These are phyloP conservation scores for Endotricha flammealis DNA, from an alignment of 2,888 invertebrate species.

Conservation along the genomic window DNA sequence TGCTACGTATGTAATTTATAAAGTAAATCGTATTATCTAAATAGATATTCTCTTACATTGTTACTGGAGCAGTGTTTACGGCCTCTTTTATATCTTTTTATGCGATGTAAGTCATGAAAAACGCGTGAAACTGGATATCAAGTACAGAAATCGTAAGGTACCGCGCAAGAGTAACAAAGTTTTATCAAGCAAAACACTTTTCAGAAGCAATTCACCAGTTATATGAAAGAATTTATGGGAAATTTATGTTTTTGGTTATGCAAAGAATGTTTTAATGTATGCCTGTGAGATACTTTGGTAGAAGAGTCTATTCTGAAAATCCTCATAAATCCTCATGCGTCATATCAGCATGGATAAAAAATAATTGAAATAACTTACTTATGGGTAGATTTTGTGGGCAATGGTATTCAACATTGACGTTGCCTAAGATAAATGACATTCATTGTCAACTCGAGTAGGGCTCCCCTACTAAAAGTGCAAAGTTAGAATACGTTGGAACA, in stretches of 20 bases:
- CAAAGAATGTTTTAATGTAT: background rate
- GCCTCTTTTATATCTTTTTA: slow-evolving; percentile 15
- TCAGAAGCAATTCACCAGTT: slow-evolving; percentile 33
- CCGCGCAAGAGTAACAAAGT: slow-evolving; percentile 34
- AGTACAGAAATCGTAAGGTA: slow-evolving; percentile 20
- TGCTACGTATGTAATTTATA: no score
- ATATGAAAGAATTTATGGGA: slow-evolving; percentile 46
- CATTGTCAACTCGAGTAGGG: no score
- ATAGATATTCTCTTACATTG: background rate
- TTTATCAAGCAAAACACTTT: slow-evolving; percentile 50
- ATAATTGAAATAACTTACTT: no score
- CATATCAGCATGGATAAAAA: no score
- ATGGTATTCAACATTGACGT: no score
- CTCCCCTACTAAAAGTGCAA: no score
- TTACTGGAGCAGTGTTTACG: slow-evolving; percentile 4
- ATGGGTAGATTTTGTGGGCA: no score
- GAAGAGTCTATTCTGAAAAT: no score
- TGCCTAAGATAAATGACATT: no score
- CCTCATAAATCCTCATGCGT: no score
- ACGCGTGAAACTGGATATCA: slow-evolving; percentile 27
- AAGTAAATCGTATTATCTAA: background rate
- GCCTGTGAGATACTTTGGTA: no score
- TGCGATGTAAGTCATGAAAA: slow-evolving; percentile 23
- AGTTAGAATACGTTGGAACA: no score
- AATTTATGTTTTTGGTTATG: slow-evolving; percentile 45